Evolutionary conservation across 2,888 invertebrate genomes (phyloP).

Genomic region (Melieria picta): DNA sequence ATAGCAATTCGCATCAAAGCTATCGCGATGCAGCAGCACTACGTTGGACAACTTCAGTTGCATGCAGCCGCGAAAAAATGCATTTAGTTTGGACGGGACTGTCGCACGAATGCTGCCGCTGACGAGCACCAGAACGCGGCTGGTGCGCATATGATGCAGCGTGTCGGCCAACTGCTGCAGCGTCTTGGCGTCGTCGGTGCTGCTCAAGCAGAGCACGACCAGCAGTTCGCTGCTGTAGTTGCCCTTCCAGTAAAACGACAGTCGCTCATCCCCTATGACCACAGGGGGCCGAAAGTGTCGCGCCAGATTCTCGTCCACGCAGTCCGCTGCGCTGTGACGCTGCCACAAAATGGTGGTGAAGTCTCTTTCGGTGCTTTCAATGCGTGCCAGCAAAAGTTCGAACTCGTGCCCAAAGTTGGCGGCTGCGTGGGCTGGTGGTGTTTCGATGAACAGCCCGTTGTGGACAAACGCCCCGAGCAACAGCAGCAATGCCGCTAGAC

Average conservation of each 20-base stretch:
- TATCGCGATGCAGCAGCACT: constrained; percentile 21
- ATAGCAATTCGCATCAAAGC: constrained; percentile 5
- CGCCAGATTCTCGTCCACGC: constrained; percentile 10
- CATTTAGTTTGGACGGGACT: background rate
- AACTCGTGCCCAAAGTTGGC: too few species aligned
- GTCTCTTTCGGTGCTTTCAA: too few species aligned
- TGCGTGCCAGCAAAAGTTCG: too few species aligned
- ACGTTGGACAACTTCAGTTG: constrained; percentile 20
- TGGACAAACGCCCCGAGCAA: too few species aligned
- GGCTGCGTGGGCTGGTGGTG: too few species aligned
- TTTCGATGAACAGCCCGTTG: too few species aligned
- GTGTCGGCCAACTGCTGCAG: constrained; percentile 15
- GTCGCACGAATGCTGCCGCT: background rate
- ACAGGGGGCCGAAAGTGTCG: background rate
- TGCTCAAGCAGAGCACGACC: constrained; percentile 6
- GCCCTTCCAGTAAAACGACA: background rate
- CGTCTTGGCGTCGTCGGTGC: background rate
- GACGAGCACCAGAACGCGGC: constrained; percentile 10
- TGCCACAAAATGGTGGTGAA: too few species aligned
- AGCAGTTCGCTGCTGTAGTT: constrained; percentile 9
- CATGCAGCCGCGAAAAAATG: constrained; percentile 16
- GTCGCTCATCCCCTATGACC: background rate
- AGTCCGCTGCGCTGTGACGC: background rate
- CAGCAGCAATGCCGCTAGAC: too few species aligned
- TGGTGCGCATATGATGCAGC: constrained; percentile 10